Percentiles rank a stretch among this genome's conserved stretches.
Conservation (phyloP, 2,888 invertebrate genomes). For the Oasisia sp. region DNA sequence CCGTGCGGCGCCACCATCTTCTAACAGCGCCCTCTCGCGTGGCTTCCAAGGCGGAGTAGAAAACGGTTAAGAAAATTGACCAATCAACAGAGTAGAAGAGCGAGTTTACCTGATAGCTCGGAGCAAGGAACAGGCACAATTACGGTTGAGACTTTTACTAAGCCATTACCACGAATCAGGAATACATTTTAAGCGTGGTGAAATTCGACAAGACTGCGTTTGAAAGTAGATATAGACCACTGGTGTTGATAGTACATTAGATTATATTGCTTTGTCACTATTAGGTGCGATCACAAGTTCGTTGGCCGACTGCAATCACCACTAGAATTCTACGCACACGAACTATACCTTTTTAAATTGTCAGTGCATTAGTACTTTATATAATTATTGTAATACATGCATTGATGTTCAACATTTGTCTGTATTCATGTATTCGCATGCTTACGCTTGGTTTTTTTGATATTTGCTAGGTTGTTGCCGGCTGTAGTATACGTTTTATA, state of each 20-base stretch:
- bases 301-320: background rate
- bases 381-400: background rate
- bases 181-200: background rate
- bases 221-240: background rate
- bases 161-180: background rate
- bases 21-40: background rate
- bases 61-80: background rate
- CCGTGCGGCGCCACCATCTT: background rate
- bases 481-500: background rate
- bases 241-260: background rate
- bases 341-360: background rate
- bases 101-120: background rate
- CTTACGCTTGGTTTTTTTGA: background rate
- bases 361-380: background rate
- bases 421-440: background rate
- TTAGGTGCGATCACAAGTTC: background rate
- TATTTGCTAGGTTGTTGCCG: background rate
- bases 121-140: background rate
- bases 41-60: background rate
- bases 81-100: background rate
- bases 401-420: background rate
- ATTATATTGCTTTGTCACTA: background rate
- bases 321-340: background rate
- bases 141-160: background rate
- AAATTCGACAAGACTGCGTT: background rate